A percentile compares a stretch with the other conserved stretches of the same genome.
Evolutionary conservation across 2,888 invertebrate genomes (phyloP).

Genomic region (Caenorhabditis sp.): DNA sequence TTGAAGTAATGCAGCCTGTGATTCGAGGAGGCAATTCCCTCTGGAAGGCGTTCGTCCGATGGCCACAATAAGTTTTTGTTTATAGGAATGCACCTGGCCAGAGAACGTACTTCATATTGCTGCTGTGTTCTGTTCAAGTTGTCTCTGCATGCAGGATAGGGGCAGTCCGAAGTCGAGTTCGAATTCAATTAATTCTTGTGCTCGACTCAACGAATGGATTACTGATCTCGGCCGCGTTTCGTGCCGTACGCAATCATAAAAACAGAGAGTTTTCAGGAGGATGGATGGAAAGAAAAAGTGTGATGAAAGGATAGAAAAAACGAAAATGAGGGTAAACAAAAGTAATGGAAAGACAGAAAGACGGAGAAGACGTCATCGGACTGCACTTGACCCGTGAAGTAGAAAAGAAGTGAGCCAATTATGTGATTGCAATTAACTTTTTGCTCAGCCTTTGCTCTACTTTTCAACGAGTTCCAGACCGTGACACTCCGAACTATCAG

Average conservation of each 20-base stretch:
- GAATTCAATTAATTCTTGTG: background rate
- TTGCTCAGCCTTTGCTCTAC: constrained; percentile 1
- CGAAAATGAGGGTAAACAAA: constrained; percentile 8
- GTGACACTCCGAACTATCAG: background rate
- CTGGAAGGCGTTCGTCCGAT: background rate
- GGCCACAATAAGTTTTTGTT: background rate
- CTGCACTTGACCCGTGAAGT: constrained; percentile 21
- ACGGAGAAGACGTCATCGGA: constrained; percentile 28
- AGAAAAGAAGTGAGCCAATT: constrained; percentile 49
- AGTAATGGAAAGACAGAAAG: constrained; percentile 11
- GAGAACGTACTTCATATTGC: constrained; percentile 3
- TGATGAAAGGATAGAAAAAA: constrained; percentile 6
- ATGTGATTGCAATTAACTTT: constrained; percentile 43
- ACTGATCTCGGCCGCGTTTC: background rate
- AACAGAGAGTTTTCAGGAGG: constrained; percentile 8
- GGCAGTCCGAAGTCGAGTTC: background rate
- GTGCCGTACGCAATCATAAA: background rate
- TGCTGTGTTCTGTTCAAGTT: background rate
- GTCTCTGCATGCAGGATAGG: background rate
- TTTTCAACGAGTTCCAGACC: background rate
- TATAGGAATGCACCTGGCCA: background rate
- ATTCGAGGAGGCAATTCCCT: background rate
- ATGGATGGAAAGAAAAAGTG: background rate
- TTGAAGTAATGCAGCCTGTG: background rate
- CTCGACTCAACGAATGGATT: background rate